Evolutionary conservation across 2,888 invertebrate species (phyloP), one percentile per base, ranked within the genome.

Genomic region (Steinernema carpocapsae): DNA sequence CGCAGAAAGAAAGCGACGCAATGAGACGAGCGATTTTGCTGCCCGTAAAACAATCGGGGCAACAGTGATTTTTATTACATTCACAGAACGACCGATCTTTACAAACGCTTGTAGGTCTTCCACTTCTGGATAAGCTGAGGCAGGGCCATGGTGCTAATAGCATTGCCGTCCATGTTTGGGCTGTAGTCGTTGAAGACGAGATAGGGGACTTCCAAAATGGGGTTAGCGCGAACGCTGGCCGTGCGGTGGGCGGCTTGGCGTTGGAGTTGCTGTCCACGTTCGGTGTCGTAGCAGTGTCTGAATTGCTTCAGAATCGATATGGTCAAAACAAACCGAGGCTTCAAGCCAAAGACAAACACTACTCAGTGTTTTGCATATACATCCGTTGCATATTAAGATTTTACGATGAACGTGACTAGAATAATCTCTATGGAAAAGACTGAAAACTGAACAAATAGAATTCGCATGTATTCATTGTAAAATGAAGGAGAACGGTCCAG

Each of bases 171-270:
- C 6, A 80, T 79, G 43, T 80, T 82, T 10, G 86, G 86, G 1
- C 83, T 82, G 75, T 87, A 86, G 78, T 87, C 85, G 78, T 86
- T 86, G 75, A 86, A 81, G 29, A 86, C 80, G 12, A 86, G 81
- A 74, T 86, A 86, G n/a, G 86, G 86, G 0, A 86, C 85, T 76
- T 86, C 86, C 37, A 86, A 75, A 48, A 86, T 86, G 2, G 83
- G 82, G 72, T 87, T 82, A 17, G 86, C 82, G 17, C 83, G 75
- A 10, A 84, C 80, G 46, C 76, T 80, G 81, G 85, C 79, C 17
- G 86, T 86, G 51, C 81, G 79, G 64, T 87, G 82, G 4, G 86
- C 86, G n/a, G 86, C 86, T 71, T 83, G 82, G 19, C 84, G 80
- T 76, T 86, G 86, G 19, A 86, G 78, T 64, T 84, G 82, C 12